phyloP scores from a whole-genome alignment of 2,797 vertebrate genomes.

The Poeciliopsis turneri region DNA sequence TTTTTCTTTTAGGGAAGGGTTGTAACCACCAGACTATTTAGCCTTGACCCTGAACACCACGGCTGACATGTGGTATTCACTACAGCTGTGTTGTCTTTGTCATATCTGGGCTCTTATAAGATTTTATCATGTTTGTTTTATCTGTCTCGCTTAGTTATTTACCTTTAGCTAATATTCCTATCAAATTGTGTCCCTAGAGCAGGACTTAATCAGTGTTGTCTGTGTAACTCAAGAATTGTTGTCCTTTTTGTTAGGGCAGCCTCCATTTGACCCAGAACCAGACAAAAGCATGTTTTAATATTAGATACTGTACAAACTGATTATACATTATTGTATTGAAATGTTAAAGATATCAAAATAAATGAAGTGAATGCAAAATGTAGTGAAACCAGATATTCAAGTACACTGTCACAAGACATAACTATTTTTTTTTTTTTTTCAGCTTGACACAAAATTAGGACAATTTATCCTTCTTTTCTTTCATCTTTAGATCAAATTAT shows the following conservation, averaged over 20 bases:
- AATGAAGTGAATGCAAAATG: constrained; percentile 48
- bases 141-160: constrained; percentile 72
- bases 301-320: constrained; percentile 30
- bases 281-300: constrained; percentile 40
- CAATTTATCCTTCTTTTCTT: background rate
- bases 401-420: background rate
- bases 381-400: constrained; percentile 11
- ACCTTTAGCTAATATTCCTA: constrained; percentile 70
- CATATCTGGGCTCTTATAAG: constrained; percentile 71
- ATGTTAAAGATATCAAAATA: constrained; percentile 29
- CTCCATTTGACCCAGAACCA: constrained; percentile 45
- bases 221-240: constrained; percentile 71
- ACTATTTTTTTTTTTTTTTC: background rate
- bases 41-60: constrained; percentile 60
- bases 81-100: constrained; percentile 78
- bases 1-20: constrained; percentile 28
- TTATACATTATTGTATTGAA: constrained; percentile 15
- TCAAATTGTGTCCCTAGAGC: constrained; percentile 66
- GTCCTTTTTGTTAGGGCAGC: constrained; percentile 52
- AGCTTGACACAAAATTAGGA: background rate
- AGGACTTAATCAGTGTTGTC: constrained; percentile 60
- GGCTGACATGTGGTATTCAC: constrained; percentile 79
- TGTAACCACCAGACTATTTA: constrained; percentile 50
- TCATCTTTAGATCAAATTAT: background rate
- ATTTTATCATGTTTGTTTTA: constrained; percentile 80